A percentile compares a stretch with the other conserved stretches of the same genome.
Conservation (phyloP, 2,888 invertebrate species). For the Patella depressa region DNA sequence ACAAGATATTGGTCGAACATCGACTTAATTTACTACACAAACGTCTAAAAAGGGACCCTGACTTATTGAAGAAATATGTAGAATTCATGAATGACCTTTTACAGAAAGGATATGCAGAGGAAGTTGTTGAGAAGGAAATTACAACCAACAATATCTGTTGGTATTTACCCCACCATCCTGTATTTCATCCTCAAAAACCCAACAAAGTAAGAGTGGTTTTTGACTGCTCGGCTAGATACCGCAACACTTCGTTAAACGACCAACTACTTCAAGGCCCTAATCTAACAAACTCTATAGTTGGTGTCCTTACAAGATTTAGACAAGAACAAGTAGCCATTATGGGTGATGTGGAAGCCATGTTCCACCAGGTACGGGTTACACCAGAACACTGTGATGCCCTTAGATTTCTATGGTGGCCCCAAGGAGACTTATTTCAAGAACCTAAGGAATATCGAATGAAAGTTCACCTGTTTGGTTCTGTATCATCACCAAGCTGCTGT, state of each 20-base stretch:
- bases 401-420: constrained; percentile 37
- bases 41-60: constrained; percentile 1
- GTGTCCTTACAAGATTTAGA: constrained; percentile 38
- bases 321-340: constrained; percentile 37
- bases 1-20: not conserved
- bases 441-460: constrained; percentile 5
- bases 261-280: constrained; percentile 42
- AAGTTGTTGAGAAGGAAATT: not conserved
- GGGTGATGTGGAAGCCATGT: constrained; percentile 37
- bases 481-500: constrained; percentile 11
- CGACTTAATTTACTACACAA: not conserved
- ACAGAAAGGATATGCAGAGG: constrained; percentile 18
- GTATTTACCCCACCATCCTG: constrained; percentile 7
- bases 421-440: not conserved
- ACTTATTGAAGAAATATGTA: constrained; percentile 12
- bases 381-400: constrained; percentile 26
- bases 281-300: constrained; percentile 38
- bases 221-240: constrained; percentile 33
- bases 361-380: not conserved
- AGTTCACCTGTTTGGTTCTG: constrained; percentile 8
- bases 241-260: constrained; percentile 36
- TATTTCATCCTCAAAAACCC: constrained; percentile 14
- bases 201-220: constrained; percentile 29
- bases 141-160: not conserved
- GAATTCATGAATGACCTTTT: constrained; percentile 18